phyloP scores from a whole-genome alignment of 2,113 vertebrate genomes.

The Orthonyx spaldingii region DNA sequence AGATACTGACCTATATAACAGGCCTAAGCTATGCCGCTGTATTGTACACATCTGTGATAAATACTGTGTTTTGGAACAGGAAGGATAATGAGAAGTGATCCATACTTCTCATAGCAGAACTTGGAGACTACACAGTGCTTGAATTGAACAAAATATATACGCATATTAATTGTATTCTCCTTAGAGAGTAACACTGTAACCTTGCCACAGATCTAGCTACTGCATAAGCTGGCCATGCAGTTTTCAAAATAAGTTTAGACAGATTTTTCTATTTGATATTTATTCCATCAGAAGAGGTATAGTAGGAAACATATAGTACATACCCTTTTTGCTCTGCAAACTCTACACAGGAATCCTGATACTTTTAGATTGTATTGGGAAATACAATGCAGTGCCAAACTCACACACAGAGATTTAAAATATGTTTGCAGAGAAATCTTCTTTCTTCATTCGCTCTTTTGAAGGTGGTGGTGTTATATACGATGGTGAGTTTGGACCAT shows the following conservation, averaged over 20 bases:
- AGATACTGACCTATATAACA: constrained; percentile 62
- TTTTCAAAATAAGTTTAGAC: constrained; percentile 64
- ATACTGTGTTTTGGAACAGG: constrained; percentile 28
- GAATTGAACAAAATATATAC: constrained; percentile 38
- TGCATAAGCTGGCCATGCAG: constrained; percentile 64
- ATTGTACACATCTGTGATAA: constrained; percentile 39
- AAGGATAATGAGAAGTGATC: constrained; percentile 24
- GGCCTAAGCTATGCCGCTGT: constrained; percentile 55
- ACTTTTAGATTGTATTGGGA: not conserved
- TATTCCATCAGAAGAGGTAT: constrained; percentile 3
- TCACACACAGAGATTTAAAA: not conserved
- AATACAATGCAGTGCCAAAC: not conserved
- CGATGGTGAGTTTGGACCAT: not conserved
- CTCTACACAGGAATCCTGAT: not conserved
- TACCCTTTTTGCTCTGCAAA: not conserved
- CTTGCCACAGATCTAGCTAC: constrained; percentile 53
- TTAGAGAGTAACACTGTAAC: constrained; percentile 54
- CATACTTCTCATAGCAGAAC: constrained; percentile 16
- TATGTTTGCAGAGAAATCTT: not conserved
- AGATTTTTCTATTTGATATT: constrained; percentile 25
- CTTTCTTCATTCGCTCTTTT: not conserved
- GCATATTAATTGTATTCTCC: constrained; percentile 50
- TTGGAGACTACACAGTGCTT: constrained; percentile 45
- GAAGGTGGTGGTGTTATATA: not conserved
- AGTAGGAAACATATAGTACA: not conserved